Conservation (phyloP, 2,888 invertebrate species). For the Cacoxenus indagator region DNA sequence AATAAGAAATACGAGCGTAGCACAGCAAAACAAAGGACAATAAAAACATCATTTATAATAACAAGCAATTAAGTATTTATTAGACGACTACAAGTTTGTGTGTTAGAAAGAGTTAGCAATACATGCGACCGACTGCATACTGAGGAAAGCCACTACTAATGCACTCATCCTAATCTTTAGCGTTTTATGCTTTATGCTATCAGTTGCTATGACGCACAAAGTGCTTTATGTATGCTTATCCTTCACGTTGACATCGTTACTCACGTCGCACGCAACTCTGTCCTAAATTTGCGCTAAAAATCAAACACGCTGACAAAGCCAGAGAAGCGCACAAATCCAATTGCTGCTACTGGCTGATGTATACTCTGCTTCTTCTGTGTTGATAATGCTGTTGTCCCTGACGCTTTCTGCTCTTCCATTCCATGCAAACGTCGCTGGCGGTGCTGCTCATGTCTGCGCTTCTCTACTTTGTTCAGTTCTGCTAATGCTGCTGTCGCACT, state of each 20-base stretch:
- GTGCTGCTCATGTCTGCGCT: too few species aligned
- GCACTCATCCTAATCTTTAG: constrained; percentile 17
- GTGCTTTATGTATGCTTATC: not conserved
- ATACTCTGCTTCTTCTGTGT: too few species aligned
- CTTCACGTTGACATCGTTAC: too few species aligned
- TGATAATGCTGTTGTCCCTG: too few species aligned
- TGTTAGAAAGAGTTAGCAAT: too few species aligned
- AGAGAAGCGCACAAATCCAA: not conserved
- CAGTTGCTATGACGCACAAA: constrained; percentile 8
- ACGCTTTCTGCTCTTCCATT: too few species aligned
- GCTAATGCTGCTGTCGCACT: not conserved
- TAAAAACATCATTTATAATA: constrained; percentile 51
- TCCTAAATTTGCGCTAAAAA: not conserved
- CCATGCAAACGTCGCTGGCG: too few species aligned
- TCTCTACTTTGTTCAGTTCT: too few species aligned
- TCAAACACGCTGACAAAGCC: constrained; percentile 1
- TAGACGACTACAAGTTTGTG: too few species aligned
- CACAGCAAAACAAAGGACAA: constrained; percentile 3
- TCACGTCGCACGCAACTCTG: too few species aligned
- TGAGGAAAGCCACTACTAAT: too few species aligned
- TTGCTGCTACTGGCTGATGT: not conserved
- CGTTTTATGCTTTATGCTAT: not conserved
- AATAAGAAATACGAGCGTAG: constrained; percentile 30
- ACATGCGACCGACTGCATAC: too few species aligned
- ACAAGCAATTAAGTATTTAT: constrained; percentile 53